These are phyloP conservation scores for Desmophyllum pertusum DNA, from an alignment of 92 coral and sea anemone genomes.

Conservation along the genomic window DNA sequence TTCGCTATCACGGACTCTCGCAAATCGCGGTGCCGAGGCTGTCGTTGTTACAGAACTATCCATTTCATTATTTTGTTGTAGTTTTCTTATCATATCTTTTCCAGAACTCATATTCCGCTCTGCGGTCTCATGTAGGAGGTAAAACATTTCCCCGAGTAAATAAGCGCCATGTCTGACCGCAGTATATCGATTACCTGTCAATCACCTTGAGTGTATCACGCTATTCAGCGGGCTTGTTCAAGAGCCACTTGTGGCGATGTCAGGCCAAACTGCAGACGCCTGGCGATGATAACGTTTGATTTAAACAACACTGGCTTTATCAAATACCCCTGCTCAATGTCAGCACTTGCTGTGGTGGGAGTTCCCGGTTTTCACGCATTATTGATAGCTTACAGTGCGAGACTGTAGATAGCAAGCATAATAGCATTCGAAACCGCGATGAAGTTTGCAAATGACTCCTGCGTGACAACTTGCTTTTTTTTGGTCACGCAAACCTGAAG, in stretches of 20 bases:
- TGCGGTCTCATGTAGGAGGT: not conserved
- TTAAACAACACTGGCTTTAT: not conserved
- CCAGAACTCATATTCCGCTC: not conserved
- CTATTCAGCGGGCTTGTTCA: no score
- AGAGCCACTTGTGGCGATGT: conserved; percentile 15
- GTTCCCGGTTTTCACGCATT: not conserved
- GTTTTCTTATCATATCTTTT: not conserved
- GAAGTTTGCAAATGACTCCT: not conserved
- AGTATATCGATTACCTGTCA: conserved; percentile 5
- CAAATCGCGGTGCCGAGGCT: not conserved
- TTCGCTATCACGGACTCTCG: not conserved
- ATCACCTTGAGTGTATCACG: conserved; percentile 22
- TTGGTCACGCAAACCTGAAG: not conserved
- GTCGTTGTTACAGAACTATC: not conserved
- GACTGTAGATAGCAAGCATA: not conserved
- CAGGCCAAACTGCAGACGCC: not conserved
- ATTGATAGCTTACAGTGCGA: not conserved
- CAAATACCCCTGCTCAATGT: not conserved
- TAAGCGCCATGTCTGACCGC: not conserved
- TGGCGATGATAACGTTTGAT: not conserved
- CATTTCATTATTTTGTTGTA: not conserved
- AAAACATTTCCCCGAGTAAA: not conserved
- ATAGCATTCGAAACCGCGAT: not conserved
- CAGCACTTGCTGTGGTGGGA: not conserved
- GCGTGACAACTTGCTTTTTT: not conserved